Evolutionary conservation across 2,797 vertebrate genomes (phyloP).

Genomic region (Halcyon badia): DNA sequence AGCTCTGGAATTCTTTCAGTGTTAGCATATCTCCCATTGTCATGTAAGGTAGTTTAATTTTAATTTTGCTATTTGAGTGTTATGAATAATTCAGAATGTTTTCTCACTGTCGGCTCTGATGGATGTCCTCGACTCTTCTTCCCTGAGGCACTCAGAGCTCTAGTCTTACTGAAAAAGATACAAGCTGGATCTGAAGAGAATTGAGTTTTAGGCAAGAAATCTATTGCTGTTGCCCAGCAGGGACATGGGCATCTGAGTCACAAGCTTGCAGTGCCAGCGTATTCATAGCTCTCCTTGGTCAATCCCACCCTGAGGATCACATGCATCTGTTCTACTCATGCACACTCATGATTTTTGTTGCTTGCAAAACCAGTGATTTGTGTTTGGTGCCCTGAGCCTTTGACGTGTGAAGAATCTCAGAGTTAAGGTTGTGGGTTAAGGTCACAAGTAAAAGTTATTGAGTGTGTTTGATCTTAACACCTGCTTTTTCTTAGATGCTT

Average conservation of each 20-base stretch:
- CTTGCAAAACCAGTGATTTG: background rate
- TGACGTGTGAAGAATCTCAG: background rate
- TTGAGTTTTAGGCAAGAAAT: background rate
- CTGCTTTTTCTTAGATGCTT: background rate
- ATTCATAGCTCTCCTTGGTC: background rate
- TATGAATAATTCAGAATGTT: slow-evolving; percentile 70
- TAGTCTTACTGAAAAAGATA: slow-evolving; percentile 5
- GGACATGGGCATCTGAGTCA: background rate
- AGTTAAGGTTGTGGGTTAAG: background rate
- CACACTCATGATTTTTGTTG: background rate
- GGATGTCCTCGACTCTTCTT: slow-evolving; percentile 33
- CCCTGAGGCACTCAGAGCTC: background rate
- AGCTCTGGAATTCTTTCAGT: slow-evolving; percentile 19
- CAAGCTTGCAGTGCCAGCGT: background rate
- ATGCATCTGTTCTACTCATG: background rate
- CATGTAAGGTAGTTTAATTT: slow-evolving; percentile 62
- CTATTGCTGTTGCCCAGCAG: background rate
- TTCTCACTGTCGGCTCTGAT: slow-evolving; percentile 52
- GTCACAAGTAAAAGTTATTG: background rate
- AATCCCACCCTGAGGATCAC: slow-evolving; percentile 3
- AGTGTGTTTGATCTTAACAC: background rate
- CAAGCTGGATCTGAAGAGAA: slow-evolving; percentile 5
- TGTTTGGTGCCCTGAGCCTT: background rate
- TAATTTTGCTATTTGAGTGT: slow-evolving; percentile 70
- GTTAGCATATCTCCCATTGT: slow-evolving; percentile 32